Evolutionary conservation across 2,113 vertebrate species (phyloP).

Genomic region (Lasiurus cinereus): DNA sequence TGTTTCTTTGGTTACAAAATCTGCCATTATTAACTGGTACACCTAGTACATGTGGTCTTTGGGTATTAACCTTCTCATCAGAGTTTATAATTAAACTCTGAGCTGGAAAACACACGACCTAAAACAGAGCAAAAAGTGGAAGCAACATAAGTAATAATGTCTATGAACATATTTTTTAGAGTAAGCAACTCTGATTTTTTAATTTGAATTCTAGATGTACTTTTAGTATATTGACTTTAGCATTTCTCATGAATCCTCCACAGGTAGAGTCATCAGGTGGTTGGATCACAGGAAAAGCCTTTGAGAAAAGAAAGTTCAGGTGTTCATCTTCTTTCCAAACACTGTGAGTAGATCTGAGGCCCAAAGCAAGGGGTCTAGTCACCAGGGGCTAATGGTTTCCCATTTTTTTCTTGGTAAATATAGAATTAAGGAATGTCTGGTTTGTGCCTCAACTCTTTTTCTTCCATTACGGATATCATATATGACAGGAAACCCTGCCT

Average conservation of each 20-base stretch:
- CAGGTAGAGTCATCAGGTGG: background rate
- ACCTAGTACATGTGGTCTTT: background rate
- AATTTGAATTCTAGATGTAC: background rate
- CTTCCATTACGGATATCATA: conserved; percentile 34
- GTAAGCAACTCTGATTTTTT: background rate
- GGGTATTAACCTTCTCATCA: background rate
- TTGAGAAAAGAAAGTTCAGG: background rate
- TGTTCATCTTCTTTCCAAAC: background rate
- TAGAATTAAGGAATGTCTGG: background rate
- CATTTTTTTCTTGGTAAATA: background rate
- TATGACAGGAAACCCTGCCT: conserved; percentile 68
- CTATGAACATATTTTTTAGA: background rate
- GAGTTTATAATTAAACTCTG: background rate
- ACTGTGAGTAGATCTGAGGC: background rate
- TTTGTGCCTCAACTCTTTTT: conserved; percentile 29
- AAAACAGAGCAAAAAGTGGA: background rate
- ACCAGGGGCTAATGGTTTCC: background rate
- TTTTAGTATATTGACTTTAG: background rate
- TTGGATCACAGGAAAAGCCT: background rate
- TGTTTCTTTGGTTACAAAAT: no score
- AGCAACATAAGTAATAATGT: accelerated
- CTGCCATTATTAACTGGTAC: no score
- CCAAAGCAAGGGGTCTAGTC: background rate
- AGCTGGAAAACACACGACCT: background rate
- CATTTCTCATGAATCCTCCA: background rate